Evolutionary conservation across 2,888 invertebrate species (phyloP), one percentile per base, ranked within the genome.

Genomic region (Theretra japonica): DNA sequence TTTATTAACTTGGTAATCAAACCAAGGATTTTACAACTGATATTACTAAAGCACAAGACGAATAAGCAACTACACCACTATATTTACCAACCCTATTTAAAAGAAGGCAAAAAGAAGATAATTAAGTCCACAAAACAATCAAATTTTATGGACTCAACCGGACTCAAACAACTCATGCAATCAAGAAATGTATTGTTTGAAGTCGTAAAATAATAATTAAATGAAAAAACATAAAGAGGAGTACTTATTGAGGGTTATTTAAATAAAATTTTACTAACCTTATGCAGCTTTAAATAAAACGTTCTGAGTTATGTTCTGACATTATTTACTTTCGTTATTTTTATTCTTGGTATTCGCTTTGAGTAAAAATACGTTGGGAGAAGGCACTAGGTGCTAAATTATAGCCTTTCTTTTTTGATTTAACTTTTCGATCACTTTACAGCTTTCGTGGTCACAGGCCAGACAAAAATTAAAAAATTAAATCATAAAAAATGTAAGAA

Each of bases 61-160:
- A 60, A 60, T n/a, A 19, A 11, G 11, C 0, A 15, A 60, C 15
- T 33, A 4, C 4, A 41, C 11, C 2, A 41, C 11, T 11, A 41
- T 11, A 11, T 2, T 11, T 1, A 41, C 41, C 41, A 41, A 15
- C 2, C 1, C 0, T 15, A 41, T 41, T 15, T 41, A 62, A 62
- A 8, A n/a, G 15, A 21, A 62, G 11, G n/a, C n/a, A 62, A 21
- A 33, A 62, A 62, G n/a, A 60, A 60, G 62, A 41, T 62, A 62
- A 62, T 62, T 41, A 62, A 41, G 11, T 41, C 21, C 62, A 21
- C 62, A 21, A 21, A 33, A 21, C 33, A 62, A 62, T 62, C 21
- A 62, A 4, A 62, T 41, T 33, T 62, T 41, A 62, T 62, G 41
- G 33, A n/a, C 30, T n/a, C 7, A 30, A 8, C 7, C 5, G 41